phyloP scores from a whole-genome alignment of 2,113 vertebrate species.

The Triplophysa siluroides region DNA sequence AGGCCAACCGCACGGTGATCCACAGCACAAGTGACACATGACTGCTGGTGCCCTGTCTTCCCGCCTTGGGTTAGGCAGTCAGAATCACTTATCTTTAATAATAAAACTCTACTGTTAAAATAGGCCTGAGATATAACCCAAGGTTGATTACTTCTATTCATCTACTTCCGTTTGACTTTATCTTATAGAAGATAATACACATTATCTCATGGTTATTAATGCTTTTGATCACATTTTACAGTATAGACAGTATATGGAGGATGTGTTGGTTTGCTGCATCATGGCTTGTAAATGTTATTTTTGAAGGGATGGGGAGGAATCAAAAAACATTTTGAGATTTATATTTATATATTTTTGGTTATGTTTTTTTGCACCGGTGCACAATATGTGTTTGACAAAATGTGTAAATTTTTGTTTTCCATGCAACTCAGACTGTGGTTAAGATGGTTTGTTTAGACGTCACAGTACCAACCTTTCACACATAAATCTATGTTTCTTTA shows the following conservation, averaged over 20 bases:
- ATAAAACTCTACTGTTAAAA: constrained; percentile 23
- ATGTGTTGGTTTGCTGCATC: constrained; percentile 43
- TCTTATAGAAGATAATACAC: background rate
- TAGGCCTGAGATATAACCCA: background rate
- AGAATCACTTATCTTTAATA: constrained; percentile 40
- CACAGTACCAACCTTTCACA: constrained; percentile 13
- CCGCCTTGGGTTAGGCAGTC: constrained; percentile 26
- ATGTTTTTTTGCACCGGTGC: background rate
- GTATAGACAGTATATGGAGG: background rate
- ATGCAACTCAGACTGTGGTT: constrained; percentile 35
- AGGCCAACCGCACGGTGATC: constrained; percentile 16
- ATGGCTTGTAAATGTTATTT: constrained; percentile 38
- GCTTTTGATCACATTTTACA: constrained; percentile 41
- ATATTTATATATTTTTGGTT: background rate
- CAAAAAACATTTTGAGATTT: background rate
- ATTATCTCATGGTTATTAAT: constrained; percentile 2
- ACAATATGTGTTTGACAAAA: background rate
- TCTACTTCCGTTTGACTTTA: constrained; percentile 3
- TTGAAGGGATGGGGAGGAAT: background rate
- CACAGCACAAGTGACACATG: constrained; percentile 33
- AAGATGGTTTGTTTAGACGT: constrained; percentile 21
- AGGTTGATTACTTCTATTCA: background rate
- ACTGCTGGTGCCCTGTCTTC: background rate
- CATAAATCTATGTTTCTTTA: constrained; percentile 1
- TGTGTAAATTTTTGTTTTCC: background rate